Conservation (phyloP, 2,888 invertebrate genomes). For the Anagyrus pseudococci region DNA sequence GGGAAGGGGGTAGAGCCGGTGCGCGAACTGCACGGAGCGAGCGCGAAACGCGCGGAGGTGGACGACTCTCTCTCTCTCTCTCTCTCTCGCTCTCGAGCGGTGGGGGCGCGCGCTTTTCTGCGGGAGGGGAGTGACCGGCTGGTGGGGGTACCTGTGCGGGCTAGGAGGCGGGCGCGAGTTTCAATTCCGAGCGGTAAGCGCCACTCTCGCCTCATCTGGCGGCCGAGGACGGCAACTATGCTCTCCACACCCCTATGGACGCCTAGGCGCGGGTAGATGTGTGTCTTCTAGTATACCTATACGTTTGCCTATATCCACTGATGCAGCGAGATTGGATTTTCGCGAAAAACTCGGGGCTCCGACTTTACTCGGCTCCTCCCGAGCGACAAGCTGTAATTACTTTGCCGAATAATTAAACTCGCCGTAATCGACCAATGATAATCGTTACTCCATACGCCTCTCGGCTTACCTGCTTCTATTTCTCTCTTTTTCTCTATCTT, state of each 20-base stretch:
- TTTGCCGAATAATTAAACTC: not conserved
- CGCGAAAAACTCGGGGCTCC: not conserved
- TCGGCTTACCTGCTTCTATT: not conserved
- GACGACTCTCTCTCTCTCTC: no score
- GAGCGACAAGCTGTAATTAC: not conserved
- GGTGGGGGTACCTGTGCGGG: slow-evolving; percentile 49
- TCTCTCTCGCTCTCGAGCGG: no score
- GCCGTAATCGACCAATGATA: not conserved
- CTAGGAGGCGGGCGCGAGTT: slow-evolving; percentile 59
- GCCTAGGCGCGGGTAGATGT: not conserved
- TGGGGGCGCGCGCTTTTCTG: no score
- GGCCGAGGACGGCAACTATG: slow-evolving; percentile 48
- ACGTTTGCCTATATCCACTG: no score
- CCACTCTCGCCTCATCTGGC: slow-evolving; percentile 58
- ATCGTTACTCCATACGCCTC: not conserved
- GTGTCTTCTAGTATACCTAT: no score
- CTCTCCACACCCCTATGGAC: not conserved
- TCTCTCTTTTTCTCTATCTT: not conserved
- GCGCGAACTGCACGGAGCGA: no score
- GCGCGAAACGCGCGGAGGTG: no score
- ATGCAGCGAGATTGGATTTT: slow-evolving; percentile 25
- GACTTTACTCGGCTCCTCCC: not conserved
- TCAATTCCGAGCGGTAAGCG: slow-evolving; percentile 55
- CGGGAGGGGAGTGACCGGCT: slow-evolving; percentile 47
- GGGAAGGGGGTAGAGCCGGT: slow-evolving; percentile 48